Percentiles rank a stretch among this genome's conserved stretches.
phyloP scores from a whole-genome alignment of 2,797 vertebrate species.

The Rhinophrynus dorsalis region DNA sequence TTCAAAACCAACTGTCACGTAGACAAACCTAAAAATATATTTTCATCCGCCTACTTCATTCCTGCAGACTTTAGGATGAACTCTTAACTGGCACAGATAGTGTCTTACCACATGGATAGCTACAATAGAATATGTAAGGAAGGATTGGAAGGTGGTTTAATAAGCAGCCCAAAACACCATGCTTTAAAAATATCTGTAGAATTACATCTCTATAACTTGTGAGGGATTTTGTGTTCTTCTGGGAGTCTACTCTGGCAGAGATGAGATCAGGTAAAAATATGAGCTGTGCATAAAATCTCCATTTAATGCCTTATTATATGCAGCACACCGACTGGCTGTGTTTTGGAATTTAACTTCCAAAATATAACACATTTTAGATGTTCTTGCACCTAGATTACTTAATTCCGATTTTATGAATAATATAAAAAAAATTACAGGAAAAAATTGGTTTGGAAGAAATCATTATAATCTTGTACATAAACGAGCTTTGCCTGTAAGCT shows the following conservation, averaged over 20 bases:
- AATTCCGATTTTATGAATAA: too few species aligned
- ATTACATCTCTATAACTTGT: background rate
- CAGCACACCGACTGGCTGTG: slow-evolving; percentile 5
- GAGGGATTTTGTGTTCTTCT: background rate
- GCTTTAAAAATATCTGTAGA: background rate
- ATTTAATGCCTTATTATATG: slow-evolving; percentile 23
- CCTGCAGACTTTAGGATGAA: background rate
- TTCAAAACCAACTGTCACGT: background rate
- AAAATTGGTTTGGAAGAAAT: too few species aligned
- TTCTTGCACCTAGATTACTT: background rate
- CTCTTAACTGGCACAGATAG: background rate
- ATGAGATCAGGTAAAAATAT: slow-evolving; percentile 1
- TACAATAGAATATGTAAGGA: background rate
- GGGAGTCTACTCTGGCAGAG: background rate
- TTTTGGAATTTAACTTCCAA: background rate
- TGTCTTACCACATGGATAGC: background rate
- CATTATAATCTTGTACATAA: too few species aligned
- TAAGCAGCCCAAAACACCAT: background rate
- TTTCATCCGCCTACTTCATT: background rate
- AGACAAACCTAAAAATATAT: background rate
- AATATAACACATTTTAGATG: background rate
- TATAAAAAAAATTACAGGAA: too few species aligned
- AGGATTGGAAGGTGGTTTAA: background rate
- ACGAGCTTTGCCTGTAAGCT: too few species aligned
- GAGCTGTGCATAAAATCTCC: slow-evolving; percentile 9